These are phyloP conservation scores for Periophthalmodon schlosseri DNA, from an alignment of 2,113 vertebrate genomes.

Conservation along the genomic window DNA sequence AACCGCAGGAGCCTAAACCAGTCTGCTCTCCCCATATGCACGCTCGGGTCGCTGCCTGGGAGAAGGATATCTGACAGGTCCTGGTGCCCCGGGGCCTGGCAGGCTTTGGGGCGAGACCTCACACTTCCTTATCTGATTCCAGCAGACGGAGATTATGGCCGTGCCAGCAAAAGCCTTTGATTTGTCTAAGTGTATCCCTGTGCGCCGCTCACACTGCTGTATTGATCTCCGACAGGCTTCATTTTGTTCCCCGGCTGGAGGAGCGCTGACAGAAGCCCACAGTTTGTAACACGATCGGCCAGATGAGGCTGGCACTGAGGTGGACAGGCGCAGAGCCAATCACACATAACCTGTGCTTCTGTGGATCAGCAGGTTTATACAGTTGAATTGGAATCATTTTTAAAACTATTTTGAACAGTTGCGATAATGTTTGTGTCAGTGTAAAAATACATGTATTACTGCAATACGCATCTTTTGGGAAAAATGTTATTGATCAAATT, in stretches of 20 bases:
- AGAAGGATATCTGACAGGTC: conserved; percentile 52
- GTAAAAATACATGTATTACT: too few species aligned
- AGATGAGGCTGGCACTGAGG: conserved; percentile 45
- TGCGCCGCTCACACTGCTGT: conserved; percentile 59
- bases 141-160: conserved; percentile 62
- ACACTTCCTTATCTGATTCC: conserved; percentile 71
- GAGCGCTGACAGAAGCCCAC: conserved; percentile 37
- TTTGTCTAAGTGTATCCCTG: conserved; percentile 57
- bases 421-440: background rate
- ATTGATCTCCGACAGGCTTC: conserved; percentile 65
- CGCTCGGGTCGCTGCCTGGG: conserved; percentile 38
- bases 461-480: background rate
- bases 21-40: conserved; percentile 49
- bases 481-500: too few species aligned
- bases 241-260: conserved; percentile 54
- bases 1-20: conserved; percentile 35
- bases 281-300: conserved; percentile 58
- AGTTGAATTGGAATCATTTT: background rate
- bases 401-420: background rate
- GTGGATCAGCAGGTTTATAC: background rate
- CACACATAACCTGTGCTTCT: background rate
- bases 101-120: conserved; percentile 55
- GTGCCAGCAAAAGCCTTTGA: conserved; percentile 67
- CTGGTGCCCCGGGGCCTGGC: conserved; percentile 55
- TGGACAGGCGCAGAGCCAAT: conserved; percentile 24